Base-by-base conservation (phyloP, 2,888 invertebrate genomes). In the Nemotelus nigrinus region DNA sequence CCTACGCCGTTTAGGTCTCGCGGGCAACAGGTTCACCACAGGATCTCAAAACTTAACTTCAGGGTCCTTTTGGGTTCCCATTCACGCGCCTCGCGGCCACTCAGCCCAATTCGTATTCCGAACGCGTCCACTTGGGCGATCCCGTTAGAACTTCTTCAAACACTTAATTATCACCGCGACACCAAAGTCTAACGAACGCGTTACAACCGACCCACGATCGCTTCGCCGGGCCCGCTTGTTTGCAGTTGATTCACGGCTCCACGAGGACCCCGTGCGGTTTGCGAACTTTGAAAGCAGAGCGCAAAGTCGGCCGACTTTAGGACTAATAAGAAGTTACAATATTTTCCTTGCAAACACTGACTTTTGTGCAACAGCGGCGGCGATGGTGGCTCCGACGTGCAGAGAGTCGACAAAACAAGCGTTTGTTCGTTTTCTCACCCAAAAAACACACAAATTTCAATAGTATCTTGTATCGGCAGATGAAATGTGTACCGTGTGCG, bases 331-430 rank as follows among this genome's bases (percentile, higher is more conserved):
- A 72, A 72, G 60, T 58, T 72, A 45, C 60, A 60, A 72, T 72
- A 72, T 72, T 72, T 57, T 72, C 72, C 60, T 57, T 58, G 72
- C 72, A 72, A 72, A 72, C 60, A 72, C 60, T 48, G 60, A 45
- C 58, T 58, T 43, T 60, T 50, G 70, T 68, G 53, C 55, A 81
- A 80, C 81, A 78, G 79, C 81, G 80, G 80, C 80, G 78, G 78
- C 78, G 79, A 78, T 81, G 85, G 53, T 70, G 70, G 43, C 8
- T 47, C 47, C 70, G n/a, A 53, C 70, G 70, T 55, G 70, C 39
- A 70, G 43, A 84, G 86, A 85, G 86, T 86, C 86, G 86, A 86
- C 86, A 70, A 70, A 55, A 70, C 70, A 70, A 70, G 70, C 70
- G 55, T 64, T 70, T 70, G 70, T 70, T 70, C 70, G 70, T 70